phyloP scores from a whole-genome alignment of 2,797 vertebrate genomes.

The Rhabdomys pumilio region DNA sequence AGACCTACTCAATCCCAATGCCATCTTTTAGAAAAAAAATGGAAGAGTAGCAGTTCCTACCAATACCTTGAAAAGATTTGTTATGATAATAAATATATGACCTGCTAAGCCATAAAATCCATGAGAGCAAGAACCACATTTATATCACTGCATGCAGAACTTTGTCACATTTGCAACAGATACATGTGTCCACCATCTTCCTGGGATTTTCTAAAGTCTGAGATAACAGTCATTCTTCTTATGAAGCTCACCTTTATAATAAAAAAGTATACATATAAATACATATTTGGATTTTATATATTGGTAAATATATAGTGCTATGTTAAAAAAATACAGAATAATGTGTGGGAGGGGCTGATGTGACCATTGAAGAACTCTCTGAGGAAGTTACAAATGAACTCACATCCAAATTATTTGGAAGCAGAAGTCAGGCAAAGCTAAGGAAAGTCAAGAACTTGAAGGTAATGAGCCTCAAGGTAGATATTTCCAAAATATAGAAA shows the following conservation, averaged over 20 bases:
- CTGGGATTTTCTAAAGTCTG: not conserved
- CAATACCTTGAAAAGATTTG: not conserved
- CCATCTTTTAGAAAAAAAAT: constrained; percentile 17
- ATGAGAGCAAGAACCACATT: not conserved
- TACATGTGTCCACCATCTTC: not conserved
- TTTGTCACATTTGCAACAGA: not conserved
- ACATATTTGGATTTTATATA: not conserved
- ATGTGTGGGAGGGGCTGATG: not conserved
- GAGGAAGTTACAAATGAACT: not conserved
- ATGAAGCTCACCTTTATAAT: not conserved
- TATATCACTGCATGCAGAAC: not conserved
- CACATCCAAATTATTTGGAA: not conserved
- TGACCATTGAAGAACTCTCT: not conserved
- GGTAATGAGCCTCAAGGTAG: not conserved
- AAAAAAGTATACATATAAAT: not conserved
- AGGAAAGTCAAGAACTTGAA: not conserved
- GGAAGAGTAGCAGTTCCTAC: not conserved
- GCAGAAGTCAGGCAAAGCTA: not conserved
- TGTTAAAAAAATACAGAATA: not conserved
- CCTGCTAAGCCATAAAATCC: not conserved
- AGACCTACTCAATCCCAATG: not conserved
- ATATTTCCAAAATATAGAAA: not conserved
- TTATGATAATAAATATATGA: constrained; percentile 4
- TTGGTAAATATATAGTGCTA: not conserved
- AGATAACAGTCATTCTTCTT: not conserved